Evolutionary conservation across 2,113 vertebrate species (phyloP), one percentile per base, ranked within the genome.

Genomic region (Vulpes vulpes): DNA sequence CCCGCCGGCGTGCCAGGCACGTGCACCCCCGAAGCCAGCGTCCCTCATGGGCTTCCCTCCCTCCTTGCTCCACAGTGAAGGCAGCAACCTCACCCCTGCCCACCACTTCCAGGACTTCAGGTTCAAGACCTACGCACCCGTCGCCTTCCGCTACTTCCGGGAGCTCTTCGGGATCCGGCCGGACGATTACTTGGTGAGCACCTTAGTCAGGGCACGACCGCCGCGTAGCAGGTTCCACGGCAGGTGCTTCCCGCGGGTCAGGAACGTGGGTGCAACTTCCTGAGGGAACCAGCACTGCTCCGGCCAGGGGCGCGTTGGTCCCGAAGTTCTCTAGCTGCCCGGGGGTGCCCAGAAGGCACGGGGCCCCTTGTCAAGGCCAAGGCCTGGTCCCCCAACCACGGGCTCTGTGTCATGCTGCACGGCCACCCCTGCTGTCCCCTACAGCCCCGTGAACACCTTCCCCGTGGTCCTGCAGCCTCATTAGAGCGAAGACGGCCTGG

Each of bases 131-230:
- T 99, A 99, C 0, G 99, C 99, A 17, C 99, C 99, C 0, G 99
- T 99, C 67, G 99, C 99, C 97, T 99, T 99, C 96, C 99, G 99
- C n/a, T 99, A 99, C 98, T 99, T 99, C 99, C 99, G 99, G 98
- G 99, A 99, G 89, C 99, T 99, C 89, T 99, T 99, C 27, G 99
- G 99, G 88, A 99, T 99, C 98, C 99, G 99, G 96, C 99, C 99
- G 0, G 99, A 99, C 17, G 99, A 99, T 98, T 99, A 99, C 98
- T 98, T 99, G 99, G 99, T 99, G 98, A 98, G 99, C 94, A n/a
- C 27, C 32, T 1, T 69, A 16, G 14, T 69, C 35, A 0, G 27
- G 49, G 19, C 0, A n/a, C 16, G 0, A 25, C 16, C 8, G 7
- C 62, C 25, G 0, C 8, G 27, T 67, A 2, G 43, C 38, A 20